phyloP scores from a whole-genome alignment of 1,140 invertebrate species.

The Neuroterus valhalla region DNA sequence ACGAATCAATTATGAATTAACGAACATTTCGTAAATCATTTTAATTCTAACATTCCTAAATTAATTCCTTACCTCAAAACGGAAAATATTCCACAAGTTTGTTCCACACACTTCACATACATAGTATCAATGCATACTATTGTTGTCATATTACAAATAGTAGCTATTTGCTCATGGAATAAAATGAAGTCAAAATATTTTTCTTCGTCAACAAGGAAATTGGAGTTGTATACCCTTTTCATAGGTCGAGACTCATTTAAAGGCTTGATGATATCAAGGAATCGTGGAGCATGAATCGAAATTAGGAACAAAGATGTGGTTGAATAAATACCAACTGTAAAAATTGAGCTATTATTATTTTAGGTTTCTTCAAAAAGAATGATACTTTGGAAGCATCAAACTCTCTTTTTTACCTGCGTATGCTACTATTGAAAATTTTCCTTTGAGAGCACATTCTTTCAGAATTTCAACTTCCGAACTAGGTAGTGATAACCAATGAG shows the following conservation, averaged over 20 bases:
- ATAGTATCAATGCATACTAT: constrained; percentile 1
- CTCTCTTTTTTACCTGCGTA: background rate
- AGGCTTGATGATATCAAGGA: constrained; percentile 13
- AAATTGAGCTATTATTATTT: background rate
- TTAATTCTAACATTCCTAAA: background rate
- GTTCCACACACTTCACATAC: constrained; percentile 8
- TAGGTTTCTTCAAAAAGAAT: background rate
- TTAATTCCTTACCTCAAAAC: background rate
- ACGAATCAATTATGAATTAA: background rate
- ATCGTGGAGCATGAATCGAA: background rate
- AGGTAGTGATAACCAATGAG: background rate
- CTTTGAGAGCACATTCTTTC: background rate
- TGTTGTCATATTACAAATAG: background rate
- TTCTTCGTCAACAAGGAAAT: background rate
- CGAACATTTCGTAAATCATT: background rate
- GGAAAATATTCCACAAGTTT: background rate
- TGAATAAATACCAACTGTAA: background rate
- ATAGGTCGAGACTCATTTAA: constrained; percentile 14
- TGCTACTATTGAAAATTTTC: background rate
- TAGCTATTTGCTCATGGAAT: background rate
- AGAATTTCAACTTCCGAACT: background rate
- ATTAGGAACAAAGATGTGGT: background rate
- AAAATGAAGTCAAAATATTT: background rate
- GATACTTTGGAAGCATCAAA: background rate
- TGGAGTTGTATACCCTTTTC: background rate